Evolutionary conservation across 2,888 invertebrate species (phyloP), one percentile per base, ranked within the genome.

Genomic region (Acholoe squamosa): DNA sequence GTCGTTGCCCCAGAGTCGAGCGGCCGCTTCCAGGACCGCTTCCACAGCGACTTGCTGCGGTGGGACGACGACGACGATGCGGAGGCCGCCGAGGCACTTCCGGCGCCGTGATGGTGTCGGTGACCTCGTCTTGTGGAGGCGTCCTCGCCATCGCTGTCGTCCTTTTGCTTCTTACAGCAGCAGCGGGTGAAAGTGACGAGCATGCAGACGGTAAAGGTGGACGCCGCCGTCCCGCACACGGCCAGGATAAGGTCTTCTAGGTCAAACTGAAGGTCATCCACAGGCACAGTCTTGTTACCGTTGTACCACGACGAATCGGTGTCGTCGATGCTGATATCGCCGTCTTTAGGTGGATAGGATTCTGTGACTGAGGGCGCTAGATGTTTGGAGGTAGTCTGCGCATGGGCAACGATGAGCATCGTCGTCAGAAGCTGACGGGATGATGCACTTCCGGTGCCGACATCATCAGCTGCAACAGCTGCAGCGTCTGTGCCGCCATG

Each of bases 131-230:
- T 61, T 0, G 25, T 25, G 51, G 51, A 33, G 34, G 34, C 76
- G 71, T 89, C 76, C 25, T 89, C 89, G 34, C 71, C 67, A 54
- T 56, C 90, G 76, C 90, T 67, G 89, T 89, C 89, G 25, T 89
- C 89, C 52, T 90, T 89, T n/a, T 90, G 51, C 86, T 93, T 92
- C 80, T 93, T 92, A 92, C 94, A 94, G 92, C 94, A 95, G 91
- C 94, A 95, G 67, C 94, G 92, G 91, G 94, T 94, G 91, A 95
- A 92, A 88, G 94, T 94, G 31, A 94, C 92, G 86, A 94, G 93
- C 86, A 94, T 90, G 67, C 93, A 93, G 84, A 94, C 92, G 89
- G 93, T 93, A 86, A 94, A 93, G 31, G 94, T 91, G 34, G 92
- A 93, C 19, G 92, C 93, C n/a, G 94, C 71, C 52, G 94, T 92